Evolutionary conservation across 2,888 invertebrate genomes (phyloP).

Genomic region (Strigamia crassipes): DNA sequence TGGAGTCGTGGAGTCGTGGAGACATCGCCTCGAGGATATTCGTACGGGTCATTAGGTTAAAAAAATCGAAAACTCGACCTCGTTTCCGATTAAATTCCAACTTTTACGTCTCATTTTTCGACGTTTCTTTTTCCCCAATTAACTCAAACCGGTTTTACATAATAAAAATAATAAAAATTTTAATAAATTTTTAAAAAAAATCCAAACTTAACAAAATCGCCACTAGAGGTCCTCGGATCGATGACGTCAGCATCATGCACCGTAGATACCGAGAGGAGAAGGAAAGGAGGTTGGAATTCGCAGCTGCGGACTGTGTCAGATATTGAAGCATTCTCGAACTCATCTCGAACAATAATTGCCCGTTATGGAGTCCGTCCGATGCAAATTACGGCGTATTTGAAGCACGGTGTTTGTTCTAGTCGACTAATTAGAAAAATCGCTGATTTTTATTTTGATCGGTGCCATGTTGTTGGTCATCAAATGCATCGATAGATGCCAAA

Average conservation of each 20-base stretch:
- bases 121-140: no score
- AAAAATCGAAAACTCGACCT: not conserved
- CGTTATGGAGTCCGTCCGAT: not conserved
- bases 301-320: not conserved
- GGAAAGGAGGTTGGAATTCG: not conserved
- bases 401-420: not conserved
- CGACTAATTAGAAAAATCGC: not conserved
- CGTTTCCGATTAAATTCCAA: not conserved
- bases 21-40: constrained; percentile 5
- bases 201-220: not conserved
- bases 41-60: constrained; percentile 3
- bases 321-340: not conserved
- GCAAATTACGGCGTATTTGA: not conserved
- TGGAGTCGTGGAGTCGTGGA: not conserved
- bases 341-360: not conserved
- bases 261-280: not conserved
- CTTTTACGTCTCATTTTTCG: no score
- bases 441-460: not conserved
- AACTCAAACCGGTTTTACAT: no score
- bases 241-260: not conserved
- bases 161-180: no score
- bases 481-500: not conserved
- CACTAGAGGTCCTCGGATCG: not conserved
- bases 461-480: not conserved
- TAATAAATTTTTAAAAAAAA: no score